phyloP scores from a whole-genome alignment of 2,888 invertebrate species.

The Ectemnius continuus region DNA sequence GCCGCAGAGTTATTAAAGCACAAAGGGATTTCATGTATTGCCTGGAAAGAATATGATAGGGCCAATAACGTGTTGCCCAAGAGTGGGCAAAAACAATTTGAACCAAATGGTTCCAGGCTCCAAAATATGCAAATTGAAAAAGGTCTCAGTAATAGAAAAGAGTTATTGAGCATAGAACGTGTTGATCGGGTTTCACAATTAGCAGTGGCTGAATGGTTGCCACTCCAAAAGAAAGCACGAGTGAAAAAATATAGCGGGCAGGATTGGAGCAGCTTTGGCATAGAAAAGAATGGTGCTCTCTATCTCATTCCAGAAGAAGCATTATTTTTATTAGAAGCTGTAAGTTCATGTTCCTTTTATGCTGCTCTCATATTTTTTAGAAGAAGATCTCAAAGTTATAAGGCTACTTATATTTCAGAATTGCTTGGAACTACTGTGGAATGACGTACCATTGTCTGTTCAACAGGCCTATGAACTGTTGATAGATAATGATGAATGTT shows the following conservation, averaged over 20 bases:
- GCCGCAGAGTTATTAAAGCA: slow-evolving; percentile 69
- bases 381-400: neutral
- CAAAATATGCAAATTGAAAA: slow-evolving; percentile 82
- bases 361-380: slow-evolving; percentile 16
- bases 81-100: slow-evolving; percentile 80
- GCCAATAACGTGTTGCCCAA: slow-evolving; percentile 79
- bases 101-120: slow-evolving; percentile 81
- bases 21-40: slow-evolving; percentile 67
- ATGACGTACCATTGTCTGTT: slow-evolving; percentile 81
- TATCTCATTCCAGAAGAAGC: slow-evolving; percentile 84
- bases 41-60: slow-evolving; percentile 76
- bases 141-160: slow-evolving; percentile 80
- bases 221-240: slow-evolving; percentile 79
- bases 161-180: slow-evolving; percentile 80
- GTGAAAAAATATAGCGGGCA: slow-evolving; percentile 81
- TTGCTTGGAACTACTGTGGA: slow-evolving; percentile 81
- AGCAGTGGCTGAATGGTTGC: slow-evolving; percentile 81
- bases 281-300: slow-evolving; percentile 77
- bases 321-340: slow-evolving; percentile 83
- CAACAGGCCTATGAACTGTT: slow-evolving; percentile 84
- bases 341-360: slow-evolving; percentile 67
- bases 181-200: slow-evolving; percentile 81
- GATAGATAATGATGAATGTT: slow-evolving; percentile 73
- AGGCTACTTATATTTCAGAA: slow-evolving; percentile 79
- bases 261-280: slow-evolving; percentile 81